Percentiles rank a stretch among this genome's conserved stretches.
These are phyloP conservation scores for Elaphurus davidianus DNA, from an alignment of 2,113 vertebrate species.

Conservation along the genomic window DNA sequence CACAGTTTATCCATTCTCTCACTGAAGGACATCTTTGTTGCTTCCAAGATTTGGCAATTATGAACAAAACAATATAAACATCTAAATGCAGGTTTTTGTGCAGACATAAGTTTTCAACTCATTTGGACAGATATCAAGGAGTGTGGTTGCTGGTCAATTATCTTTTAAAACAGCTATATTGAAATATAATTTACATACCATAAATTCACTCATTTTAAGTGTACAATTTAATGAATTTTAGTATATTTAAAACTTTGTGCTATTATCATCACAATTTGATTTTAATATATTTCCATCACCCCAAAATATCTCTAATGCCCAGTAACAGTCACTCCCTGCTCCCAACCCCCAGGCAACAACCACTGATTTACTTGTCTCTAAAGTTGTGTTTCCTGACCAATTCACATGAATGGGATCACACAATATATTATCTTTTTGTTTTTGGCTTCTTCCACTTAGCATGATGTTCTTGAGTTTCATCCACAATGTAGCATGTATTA, in stretches of 20 bases:
- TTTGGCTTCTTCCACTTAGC: not conserved
- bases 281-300: not conserved
- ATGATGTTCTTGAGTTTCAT: not conserved
- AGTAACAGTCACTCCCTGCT: not conserved
- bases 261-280: not conserved
- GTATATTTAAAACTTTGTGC: not conserved
- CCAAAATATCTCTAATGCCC: not conserved
- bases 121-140: not conserved
- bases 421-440: not conserved
- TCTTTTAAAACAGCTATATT: not conserved
- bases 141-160: not conserved
- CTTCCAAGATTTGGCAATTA: not conserved
- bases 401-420: not conserved
- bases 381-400: not conserved
- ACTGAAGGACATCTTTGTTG: not conserved
- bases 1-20: not conserved
- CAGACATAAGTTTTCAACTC: not conserved
- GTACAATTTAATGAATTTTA: not conserved
- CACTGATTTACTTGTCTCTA: not conserved
- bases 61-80: not conserved
- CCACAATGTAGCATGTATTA: not conserved
- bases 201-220: not conserved
- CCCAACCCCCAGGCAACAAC: not conserved
- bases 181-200: not conserved
- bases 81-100: not conserved